Evolutionary conservation across 2,113 vertebrate genomes (phyloP).

Genomic region (Xenopus borealis): DNA sequence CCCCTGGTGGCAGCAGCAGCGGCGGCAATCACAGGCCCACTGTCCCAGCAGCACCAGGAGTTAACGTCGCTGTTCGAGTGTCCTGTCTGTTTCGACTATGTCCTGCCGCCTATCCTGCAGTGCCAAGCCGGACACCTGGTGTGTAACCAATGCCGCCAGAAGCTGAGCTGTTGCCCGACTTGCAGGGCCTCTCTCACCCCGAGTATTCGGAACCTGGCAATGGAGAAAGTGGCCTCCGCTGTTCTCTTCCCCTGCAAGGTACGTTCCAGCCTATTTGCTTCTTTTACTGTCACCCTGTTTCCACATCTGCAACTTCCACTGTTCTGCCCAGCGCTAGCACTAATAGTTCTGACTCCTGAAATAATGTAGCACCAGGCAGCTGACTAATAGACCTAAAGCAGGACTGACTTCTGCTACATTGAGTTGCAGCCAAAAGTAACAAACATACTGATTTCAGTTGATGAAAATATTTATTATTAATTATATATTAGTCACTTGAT

Average conservation of each 20-base stretch:
- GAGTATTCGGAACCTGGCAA: slow-evolving; percentile 78
- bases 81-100: slow-evolving; percentile 80
- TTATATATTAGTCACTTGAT: no score
- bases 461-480: no score
- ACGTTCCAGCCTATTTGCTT: slow-evolving; percentile 31
- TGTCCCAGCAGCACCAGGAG: slow-evolving; percentile 70
- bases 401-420: no score
- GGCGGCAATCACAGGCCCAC: slow-evolving; percentile 51
- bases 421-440: no score
- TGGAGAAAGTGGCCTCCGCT: slow-evolving; percentile 80
- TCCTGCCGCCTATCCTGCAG: slow-evolving; percentile 79
- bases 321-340: no score
- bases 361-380: no score
- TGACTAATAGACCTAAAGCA: no score
- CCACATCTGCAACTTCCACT: no score
- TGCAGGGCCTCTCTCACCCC: slow-evolving; percentile 76
- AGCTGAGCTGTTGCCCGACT: slow-evolving; percentile 78
- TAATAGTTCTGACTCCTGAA: no score
- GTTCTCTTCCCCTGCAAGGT: slow-evolving; percentile 83
- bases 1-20: slow-evolving; percentile 42
- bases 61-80: slow-evolving; percentile 80
- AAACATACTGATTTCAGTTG: no score
- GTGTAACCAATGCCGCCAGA: slow-evolving; percentile 78
- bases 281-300: no score
- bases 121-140: slow-evolving; percentile 80